Percentiles rank a stretch among this genome's conserved stretches.
Conservation (phyloP, 2,797 vertebrate species). For the Muraenolepis orangiensis region DNA sequence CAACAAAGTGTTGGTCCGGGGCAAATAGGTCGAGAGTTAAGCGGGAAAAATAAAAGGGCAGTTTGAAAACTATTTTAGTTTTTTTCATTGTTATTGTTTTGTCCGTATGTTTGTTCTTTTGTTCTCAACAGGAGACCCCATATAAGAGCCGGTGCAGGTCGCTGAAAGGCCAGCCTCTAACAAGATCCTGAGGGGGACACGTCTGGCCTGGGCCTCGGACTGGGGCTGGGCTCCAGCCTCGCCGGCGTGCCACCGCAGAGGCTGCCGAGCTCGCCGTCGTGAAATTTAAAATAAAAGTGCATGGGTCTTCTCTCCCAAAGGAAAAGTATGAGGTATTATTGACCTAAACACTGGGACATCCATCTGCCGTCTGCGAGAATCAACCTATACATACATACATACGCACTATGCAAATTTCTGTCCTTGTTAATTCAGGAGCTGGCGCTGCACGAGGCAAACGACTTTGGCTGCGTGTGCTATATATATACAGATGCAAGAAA, state of each 20-base stretch:
- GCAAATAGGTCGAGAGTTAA: not conserved
- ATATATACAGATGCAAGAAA: too few species aligned
- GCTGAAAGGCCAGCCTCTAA: not conserved
- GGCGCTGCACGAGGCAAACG: too few species aligned
- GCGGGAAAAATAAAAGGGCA: not conserved
- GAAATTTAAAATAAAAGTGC: too few species aligned
- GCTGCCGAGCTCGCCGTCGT: too few species aligned
- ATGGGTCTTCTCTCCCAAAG: too few species aligned
- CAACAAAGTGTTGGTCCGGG: not conserved
- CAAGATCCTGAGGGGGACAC: not conserved
- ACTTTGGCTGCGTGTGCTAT: too few species aligned
- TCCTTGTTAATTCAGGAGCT: too few species aligned
- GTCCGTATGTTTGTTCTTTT: not conserved
- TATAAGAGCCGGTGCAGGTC: not conserved
- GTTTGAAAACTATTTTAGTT: not conserved
- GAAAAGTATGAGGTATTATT: too few species aligned
- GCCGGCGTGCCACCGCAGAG: not conserved
- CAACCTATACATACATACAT: too few species aligned
- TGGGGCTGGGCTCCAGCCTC: not conserved
- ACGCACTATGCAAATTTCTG: too few species aligned
- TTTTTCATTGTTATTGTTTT: not conserved
- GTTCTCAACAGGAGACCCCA: not conserved
- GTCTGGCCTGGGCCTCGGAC: not conserved
- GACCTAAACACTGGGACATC: too few species aligned
- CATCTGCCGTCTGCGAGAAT: too few species aligned